These are phyloP conservation scores for Edolisoma coerulescens DNA, from an alignment of 2,113 vertebrate species.

Conservation along the genomic window DNA sequence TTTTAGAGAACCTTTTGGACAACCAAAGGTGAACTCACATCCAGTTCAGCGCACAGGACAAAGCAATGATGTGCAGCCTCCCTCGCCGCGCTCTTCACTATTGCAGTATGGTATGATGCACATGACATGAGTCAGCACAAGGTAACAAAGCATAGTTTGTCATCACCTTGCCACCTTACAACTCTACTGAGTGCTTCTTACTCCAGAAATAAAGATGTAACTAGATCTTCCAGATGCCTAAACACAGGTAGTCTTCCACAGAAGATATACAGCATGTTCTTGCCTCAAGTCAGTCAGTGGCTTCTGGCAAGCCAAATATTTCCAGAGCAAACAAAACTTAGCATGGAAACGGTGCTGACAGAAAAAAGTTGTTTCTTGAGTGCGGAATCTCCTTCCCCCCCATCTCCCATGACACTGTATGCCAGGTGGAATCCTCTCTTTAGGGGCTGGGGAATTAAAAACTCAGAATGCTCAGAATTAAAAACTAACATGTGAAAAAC, in stretches of 20 bases:
- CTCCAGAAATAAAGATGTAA: neutral
- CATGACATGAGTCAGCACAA: neutral
- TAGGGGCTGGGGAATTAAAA: neutral
- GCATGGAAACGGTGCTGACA: neutral
- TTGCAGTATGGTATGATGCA: rapidly evolving
- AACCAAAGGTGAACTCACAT: neutral
- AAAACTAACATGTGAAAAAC: neutral
- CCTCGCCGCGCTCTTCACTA: neutral
- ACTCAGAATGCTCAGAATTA: neutral
- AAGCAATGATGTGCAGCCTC: neutral
- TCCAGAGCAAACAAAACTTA: neutral
- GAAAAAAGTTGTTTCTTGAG: neutral
- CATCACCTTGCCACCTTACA: neutral
- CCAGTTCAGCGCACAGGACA: neutral
- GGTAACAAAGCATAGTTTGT: neutral
- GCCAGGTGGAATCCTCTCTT: neutral
- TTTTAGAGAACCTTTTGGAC: neutral
- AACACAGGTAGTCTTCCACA: neutral
- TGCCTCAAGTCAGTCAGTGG: neutral
- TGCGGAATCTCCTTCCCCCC: neutral
- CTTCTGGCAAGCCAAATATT: neutral
- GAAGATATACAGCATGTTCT: neutral
- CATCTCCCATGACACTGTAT: neutral
- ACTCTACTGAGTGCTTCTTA: neutral
- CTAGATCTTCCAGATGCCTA: neutral